A percentile compares a stretch with the other conserved stretches of the same genome.
Conservation (phyloP, 2,113 vertebrate species). For the Phoxinus phoxinus region DNA sequence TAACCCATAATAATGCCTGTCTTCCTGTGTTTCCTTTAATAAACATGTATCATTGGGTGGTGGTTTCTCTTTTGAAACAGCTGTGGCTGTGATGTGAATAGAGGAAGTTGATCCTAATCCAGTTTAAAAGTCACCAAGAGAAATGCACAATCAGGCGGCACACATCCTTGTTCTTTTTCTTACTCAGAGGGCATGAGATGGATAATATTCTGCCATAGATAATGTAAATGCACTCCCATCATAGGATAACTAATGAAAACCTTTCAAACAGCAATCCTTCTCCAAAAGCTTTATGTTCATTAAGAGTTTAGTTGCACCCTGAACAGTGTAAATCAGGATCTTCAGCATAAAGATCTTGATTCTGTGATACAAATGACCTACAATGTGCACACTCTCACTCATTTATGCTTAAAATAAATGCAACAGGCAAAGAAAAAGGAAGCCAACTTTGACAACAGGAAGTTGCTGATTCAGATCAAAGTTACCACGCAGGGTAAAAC, state of each 20-base stretch:
- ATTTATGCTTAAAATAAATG: constrained; percentile 15
- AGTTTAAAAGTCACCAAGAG: background rate
- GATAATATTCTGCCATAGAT: background rate
- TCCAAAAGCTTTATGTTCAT: no score
- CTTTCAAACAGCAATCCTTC: background rate
- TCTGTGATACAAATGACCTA: background rate
- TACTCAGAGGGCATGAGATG: background rate
- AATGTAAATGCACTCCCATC: background rate
- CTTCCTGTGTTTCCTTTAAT: background rate
- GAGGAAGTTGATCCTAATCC: constrained; percentile 3
- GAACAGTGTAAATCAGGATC: background rate
- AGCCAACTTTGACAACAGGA: constrained; percentile 55
- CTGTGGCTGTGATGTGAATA: background rate
- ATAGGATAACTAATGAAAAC: background rate
- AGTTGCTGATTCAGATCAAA: constrained; percentile 54
- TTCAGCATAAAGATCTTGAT: background rate
- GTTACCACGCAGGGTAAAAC: constrained; percentile 23
- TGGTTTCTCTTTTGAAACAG: background rate
- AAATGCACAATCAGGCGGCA: background rate
- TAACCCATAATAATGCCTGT: background rate
- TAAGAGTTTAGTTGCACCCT: background rate
- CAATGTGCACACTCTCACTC: background rate
- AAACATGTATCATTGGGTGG: background rate
- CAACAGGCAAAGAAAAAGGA: constrained; percentile 54
- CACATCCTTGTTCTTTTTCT: background rate